Base-by-base conservation (phyloP, 2,888 invertebrate species). In the Seira sanloemensis region DNA sequence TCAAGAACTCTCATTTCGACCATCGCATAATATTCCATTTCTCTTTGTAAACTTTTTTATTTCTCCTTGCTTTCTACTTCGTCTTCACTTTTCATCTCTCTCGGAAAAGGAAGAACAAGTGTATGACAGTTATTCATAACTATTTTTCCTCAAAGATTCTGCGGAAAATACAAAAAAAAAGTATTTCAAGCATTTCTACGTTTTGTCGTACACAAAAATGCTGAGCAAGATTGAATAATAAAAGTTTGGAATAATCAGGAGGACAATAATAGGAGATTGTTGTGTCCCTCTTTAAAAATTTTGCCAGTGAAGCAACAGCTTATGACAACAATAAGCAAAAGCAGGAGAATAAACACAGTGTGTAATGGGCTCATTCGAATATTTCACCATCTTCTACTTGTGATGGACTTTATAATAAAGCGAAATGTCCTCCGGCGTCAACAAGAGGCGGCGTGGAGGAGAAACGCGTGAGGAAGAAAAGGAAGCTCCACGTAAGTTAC, bases 1-100 rank as follows among this genome's bases (percentile, higher is more conserved):
- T 80, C 74, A 80, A 80, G 73, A 80, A 74, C 79, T 74, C 80
- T 74, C 67, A 72, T 72, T 79, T 79, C 66, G 73, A 16, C 67
- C 67, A 80, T 68, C 74, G 67, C 74, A 68, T 74, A 37, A 7
- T 37, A 37, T 74, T 67, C 58, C 73, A 66, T 74, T 68, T 80
- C 54, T 37, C 69, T 80, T 68, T 74, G 62, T 37, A 54, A 79
- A 66, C 54, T 71, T 26, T 78, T 78, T 68, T 78, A 24, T 69
- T 69, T n/a, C 25, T 68, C 68, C 7, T 18, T 18, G n/a, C 62
- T 69, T 54, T 69, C 67, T 76, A 16, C 24, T 75, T n/a, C 24
- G 0, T 58, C 58, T 54, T 46, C n/a, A 62, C 68, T 77, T 77
- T 25, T 69, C 69, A 37, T 67, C 68, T 68, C n/a, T n/a, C 68